A percentile compares a stretch with the other conserved stretches of the same genome.
These are phyloP conservation scores for Phodopus roborovskii DNA, from an alignment of 2,113 vertebrate genomes.

Conservation along the genomic window DNA sequence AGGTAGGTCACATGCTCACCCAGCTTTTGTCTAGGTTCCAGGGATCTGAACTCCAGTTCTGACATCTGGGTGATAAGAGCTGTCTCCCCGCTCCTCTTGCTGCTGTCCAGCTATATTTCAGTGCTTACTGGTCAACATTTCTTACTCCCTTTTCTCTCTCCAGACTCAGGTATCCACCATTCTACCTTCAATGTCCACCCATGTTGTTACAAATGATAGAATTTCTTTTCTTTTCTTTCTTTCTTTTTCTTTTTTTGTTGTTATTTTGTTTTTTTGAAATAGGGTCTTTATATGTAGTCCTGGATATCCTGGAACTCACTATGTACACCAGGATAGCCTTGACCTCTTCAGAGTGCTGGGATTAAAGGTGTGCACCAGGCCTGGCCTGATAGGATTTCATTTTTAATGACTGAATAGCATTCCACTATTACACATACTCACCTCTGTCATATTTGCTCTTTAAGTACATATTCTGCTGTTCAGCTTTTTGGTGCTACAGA, in stretches of 20 bases:
- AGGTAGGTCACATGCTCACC: not conserved
- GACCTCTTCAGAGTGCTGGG: not conserved
- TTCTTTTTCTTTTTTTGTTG: not conserved
- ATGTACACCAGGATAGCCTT: not conserved
- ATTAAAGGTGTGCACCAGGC: not conserved
- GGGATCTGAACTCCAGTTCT: not conserved
- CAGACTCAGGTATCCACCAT: not conserved
- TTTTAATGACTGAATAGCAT: not conserved
- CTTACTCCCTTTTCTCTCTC: not conserved
- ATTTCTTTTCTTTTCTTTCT: no score
- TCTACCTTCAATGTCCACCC: not conserved
- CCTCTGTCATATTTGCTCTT: not conserved
- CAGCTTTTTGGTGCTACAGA: not conserved
- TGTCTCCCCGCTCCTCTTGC: not conserved
- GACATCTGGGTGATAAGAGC: not conserved
- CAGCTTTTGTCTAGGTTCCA: not conserved
- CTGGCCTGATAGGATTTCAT: not conserved
- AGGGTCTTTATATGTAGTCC: not conserved
- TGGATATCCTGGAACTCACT: not conserved
- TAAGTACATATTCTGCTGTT: constrained; percentile 11
- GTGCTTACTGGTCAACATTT: no score
- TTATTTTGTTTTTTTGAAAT: not conserved
- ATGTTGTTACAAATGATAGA: not conserved
- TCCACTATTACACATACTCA: not conserved
- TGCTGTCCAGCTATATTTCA: not conserved